Evolutionary conservation across 2,797 vertebrate genomes (phyloP), one percentile per base, ranked within the genome.

Genomic region (Champsocephalus esox): DNA sequence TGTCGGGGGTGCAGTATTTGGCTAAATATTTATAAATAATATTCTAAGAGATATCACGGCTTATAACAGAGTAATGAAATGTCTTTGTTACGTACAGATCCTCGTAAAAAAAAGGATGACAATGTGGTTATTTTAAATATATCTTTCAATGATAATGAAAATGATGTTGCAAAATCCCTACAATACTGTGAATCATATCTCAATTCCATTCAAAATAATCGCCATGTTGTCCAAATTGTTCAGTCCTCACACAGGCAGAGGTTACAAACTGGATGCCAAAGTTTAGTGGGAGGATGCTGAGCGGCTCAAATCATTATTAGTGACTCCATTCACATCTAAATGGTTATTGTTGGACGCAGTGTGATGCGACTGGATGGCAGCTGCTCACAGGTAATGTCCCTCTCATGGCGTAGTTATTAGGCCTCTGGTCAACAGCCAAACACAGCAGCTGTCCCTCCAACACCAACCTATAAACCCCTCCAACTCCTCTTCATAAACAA

Each of bases 391-490:
- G 93, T 93, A 93, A 93, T 93, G 88, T 87, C 85, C 81, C 88
- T 62, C 87, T 90, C 84, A 80, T 66, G 82, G 87, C 51, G 70
- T 70, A 54, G 83, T 88, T 88, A 93, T 93, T 89, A 90, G 88
- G 72, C 74, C 85, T 76, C 94, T 95, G 95, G 94, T 93, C 90
- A 91, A 85, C 82, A 85, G 93, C 95, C 95, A 95, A 95, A 81
- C 80, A 73, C 91, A 94, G 93, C 95, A 95, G 93, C 93, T 95
- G 95, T 93, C 93, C 90, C 66, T 87, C 91, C 91, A 89, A 90
- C 86, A 86, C 77, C 87, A 89, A 85, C 92, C 93, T 87, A 94
- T 95, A 94, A 95, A 94, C 89, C 74, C 81, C 73, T 46, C 62
- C 60, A 8, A 74, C 83, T 82, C 75, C 82, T 60, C 66, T 91